Base-by-base conservation (phyloP, 2,888 invertebrate species). In the Ectemnius cavifrons region DNA sequence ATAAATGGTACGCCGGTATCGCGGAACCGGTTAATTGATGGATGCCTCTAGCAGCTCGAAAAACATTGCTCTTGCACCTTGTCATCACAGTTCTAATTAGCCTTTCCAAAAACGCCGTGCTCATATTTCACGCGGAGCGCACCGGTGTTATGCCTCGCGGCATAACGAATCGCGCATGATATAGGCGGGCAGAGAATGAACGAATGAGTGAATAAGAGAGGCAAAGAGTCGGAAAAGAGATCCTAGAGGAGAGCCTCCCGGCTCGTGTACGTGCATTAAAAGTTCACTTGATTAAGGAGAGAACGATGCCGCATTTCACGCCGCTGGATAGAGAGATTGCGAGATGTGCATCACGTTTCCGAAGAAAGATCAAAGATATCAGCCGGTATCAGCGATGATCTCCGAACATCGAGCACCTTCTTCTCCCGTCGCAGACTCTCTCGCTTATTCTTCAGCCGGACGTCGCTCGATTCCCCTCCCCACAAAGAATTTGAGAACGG, bases 401-500 rank as follows among this genome's bases (percentile, higher is more conserved):
- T 46, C 58, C 18, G 47, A 23, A 59, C 28, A 45, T 65, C 37
- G 37, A 37, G 37, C 37, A 37, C 37, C 37, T 37, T 37, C 37
- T 37, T 37, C 37, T 37, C 37, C 37, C 28, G 20, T 65, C 64
- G 60, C 23, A 16, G 23, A 18, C 58, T 61, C 62, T 63, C 47
- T 14, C 20, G 52, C 18, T 23, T 23, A 57, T 37, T 65, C 46
- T 37, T 67, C 63, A 27, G 57, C 49, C 56, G 57, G 28, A 65
- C 64, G 52, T 28, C 58, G 47, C 47, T n/a, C 49, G 49, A 23
- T 37, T 11, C 37, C 52, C 20, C 52, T 65, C 70, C 65, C 63
- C 58, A 18, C 47, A 59, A 28, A 62, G 20, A 45, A 73, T 70
- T 66, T 69, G 63, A 64, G 65, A 58, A 63, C 60, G 66, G 52